These are phyloP conservation scores for Musca vetustissima DNA, from an alignment of 1,140 invertebrate genomes.

Conservation along the genomic window DNA sequence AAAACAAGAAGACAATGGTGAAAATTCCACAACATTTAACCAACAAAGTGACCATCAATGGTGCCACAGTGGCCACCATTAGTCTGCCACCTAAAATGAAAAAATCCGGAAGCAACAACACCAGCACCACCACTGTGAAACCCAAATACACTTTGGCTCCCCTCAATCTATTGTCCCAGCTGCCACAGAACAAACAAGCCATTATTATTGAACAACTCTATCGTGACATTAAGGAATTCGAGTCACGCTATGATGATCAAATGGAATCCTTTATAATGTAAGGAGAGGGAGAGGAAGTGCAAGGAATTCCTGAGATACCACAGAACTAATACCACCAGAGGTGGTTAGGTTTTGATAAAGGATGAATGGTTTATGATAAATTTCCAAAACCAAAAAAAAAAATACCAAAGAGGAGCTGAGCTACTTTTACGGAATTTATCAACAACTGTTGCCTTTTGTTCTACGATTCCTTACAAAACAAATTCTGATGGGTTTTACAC, in stretches of 20 bases:
- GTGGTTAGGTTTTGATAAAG: too few relatives aligned
- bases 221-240: constrained; percentile 7
- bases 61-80: neutral
- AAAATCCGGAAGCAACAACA: too few relatives aligned
- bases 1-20: constrained; percentile 4
- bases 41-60: neutral
- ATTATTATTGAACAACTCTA: constrained; percentile 5
- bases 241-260: constrained; percentile 1
- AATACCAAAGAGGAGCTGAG: too few relatives aligned
- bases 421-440: too few relatives aligned
- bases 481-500: too few relatives aligned
- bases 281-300: too few relatives aligned
- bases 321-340: too few relatives aligned
- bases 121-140: neutral
- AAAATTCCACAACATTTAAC: neutral
- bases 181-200: constrained; percentile 5
- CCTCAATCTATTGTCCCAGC: neutral
- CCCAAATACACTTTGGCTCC: constrained; percentile 2
- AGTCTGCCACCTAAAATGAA: neutral
- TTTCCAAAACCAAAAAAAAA: too few relatives aligned
- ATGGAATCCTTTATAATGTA: constrained; percentile 13
- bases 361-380: too few relatives aligned
- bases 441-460: too few relatives aligned
- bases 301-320: too few relatives aligned
- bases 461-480: too few relatives aligned